Evolutionary conservation across 1,140 invertebrate species (phyloP), one percentile per base, ranked within the genome.

Genomic region (Dendrolimus kikuchii): DNA sequence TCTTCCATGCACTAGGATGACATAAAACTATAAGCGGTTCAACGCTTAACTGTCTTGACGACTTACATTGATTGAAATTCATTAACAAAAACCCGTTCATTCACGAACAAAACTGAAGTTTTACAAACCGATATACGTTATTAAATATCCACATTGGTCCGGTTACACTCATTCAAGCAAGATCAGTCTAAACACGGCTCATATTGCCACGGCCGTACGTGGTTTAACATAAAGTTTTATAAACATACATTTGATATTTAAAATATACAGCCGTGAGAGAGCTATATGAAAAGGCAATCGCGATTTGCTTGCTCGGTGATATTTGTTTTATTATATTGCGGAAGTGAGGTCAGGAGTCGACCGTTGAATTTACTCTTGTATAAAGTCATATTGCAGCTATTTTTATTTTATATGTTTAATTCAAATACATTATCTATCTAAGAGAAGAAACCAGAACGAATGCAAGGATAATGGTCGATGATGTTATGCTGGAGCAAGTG

Each of bases 131-230:
- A n/a, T 9, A 45, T n/a, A 5, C 7, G 5, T 23, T 23, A 23
- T 23, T 23, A 23, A 23, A 23, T 23, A 23, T 23, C 23, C 41
- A 42, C n/a, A 55, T 48, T 49, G 44, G 44, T 68, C 66, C 37
- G 36, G 51, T 68, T 68, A 40, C 63, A 50, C 56, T 68, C 66
- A 65, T 68, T 68, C 62, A 68, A 40, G 38, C 53, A 45, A 64
- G 63, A 68, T 68, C 66, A 68, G 66, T 68, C 66, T 65, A 68
- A 68, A 68, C 66, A 68, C 23, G 45, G 41, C 40, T 66, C 60
- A 39, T 48, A 51, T 66, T 52, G 37, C 7, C 38, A 38, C 49
- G 8, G 10, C 38, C 44, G 51, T 46, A 52, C 54, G 49, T 61
- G 60, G 59, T 60, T 54, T 67, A 60, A 51, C 8, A 10, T 50